Conservation (phyloP, 2,113 vertebrate genomes). For the Aptenodytes patagonicus region DNA sequence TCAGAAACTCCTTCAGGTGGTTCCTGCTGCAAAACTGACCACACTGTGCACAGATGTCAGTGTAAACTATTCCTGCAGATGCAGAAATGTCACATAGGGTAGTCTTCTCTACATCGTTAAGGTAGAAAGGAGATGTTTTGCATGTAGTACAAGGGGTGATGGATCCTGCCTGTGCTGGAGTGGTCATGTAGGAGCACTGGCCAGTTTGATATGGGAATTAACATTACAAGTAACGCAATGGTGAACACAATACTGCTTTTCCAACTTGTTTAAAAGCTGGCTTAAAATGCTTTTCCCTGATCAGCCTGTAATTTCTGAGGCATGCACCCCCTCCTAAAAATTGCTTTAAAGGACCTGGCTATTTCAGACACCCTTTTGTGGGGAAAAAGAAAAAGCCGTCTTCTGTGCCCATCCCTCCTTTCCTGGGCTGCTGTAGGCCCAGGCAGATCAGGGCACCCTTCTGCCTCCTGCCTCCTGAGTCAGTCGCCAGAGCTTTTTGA, state of each 20-base stretch:
- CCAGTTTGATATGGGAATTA: neutral
- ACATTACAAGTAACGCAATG: neutral
- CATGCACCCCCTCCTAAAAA: neutral
- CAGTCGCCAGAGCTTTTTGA: neutral
- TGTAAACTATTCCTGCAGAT: neutral
- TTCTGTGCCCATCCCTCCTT: neutral
- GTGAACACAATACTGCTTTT: neutral
- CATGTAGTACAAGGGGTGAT: neutral
- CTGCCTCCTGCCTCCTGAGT: neutral
- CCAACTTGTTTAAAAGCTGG: neutral
- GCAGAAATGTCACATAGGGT: neutral
- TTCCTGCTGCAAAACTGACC: neutral
- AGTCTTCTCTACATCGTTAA: neutral
- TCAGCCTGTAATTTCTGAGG: neutral
- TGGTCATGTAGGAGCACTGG: neutral
- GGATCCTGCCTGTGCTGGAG: neutral
- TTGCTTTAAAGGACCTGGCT: neutral
- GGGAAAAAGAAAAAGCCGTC: neutral
- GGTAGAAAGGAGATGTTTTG: neutral
- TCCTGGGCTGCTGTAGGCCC: neutral
- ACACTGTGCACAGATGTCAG: neutral
- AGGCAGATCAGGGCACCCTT: neutral
- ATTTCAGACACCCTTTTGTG: neutral
- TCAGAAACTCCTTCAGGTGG: neutral
- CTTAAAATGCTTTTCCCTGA: neutral